Evolutionary conservation across 2,113 vertebrate genomes (phyloP).

Genomic region (Odocoileus hemionus): DNA sequence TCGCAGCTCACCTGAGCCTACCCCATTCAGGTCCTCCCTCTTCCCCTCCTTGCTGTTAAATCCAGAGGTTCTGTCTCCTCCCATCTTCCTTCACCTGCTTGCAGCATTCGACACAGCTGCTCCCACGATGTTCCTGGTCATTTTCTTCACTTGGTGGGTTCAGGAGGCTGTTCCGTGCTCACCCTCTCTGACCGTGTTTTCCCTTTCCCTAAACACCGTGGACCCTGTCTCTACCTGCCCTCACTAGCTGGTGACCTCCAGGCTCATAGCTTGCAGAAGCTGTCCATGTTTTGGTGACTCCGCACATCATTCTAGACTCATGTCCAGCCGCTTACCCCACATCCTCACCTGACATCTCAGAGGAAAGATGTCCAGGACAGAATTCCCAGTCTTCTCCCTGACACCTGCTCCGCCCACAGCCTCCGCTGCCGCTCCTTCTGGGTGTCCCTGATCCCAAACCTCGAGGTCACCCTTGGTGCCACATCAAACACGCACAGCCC

Average conservation of each 20-base stretch:
- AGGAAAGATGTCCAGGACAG: neutral
- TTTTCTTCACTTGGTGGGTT: neutral
- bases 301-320: no score
- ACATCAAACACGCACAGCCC: rapidly evolving
- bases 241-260: neutral
- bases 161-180: no score
- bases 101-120: rapidly evolving
- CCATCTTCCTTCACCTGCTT: neutral
- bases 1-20: neutral
- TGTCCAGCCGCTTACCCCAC: no score
- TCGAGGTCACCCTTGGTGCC: neutral
- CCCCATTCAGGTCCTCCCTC: no score
- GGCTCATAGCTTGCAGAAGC: neutral
- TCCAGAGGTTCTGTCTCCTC: neutral
- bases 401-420: neutral
- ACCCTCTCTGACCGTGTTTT: neutral
- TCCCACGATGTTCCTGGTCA: neutral
- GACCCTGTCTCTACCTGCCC: neutral
- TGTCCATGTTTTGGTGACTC: rapidly evolving
- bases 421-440: neutral
- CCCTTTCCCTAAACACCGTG: neutral
- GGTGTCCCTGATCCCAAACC: neutral
- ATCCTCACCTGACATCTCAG: neutral
- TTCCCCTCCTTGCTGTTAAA: neutral
- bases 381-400: neutral